These are phyloP conservation scores for Poecile atricapillus DNA, from an alignment of 2,113 vertebrate genomes.

Conservation along the genomic window DNA sequence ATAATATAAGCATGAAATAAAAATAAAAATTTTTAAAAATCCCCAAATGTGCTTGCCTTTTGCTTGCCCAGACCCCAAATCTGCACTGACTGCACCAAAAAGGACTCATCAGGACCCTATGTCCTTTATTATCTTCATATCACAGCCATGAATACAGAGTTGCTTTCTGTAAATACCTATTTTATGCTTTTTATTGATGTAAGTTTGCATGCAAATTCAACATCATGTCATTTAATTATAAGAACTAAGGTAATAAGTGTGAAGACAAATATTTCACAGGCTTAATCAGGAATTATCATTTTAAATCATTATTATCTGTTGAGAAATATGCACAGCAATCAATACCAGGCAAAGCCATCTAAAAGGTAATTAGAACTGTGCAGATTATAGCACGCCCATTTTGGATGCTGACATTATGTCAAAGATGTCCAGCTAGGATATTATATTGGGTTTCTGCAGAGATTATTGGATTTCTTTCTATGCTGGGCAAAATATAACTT, in stretches of 20 bases:
- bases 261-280: conserved; percentile 56
- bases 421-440: neutral
- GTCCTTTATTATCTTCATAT: neutral
- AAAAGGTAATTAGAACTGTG: conserved; percentile 43
- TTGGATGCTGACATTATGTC: neutral
- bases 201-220: conserved; percentile 18
- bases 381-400: neutral
- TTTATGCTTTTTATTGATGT: conserved; percentile 27
- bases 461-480: neutral
- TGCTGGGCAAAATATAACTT: neutral
- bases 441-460: neutral
- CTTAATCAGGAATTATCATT: conserved; percentile 50
- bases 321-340: conserved; percentile 12
- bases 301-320: conserved; percentile 40
- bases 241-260: conserved; percentile 16
- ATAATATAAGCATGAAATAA: neutral
- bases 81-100: neutral
- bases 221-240: conserved; percentile 49
- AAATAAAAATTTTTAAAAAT: neutral
- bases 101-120: neutral
- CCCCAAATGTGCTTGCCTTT: neutral
- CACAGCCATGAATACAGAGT: neutral
- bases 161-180: neutral
- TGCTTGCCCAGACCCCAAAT: neutral
- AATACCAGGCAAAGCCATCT: conserved; percentile 25